These are phyloP conservation scores for Diplodus puntazzo DNA, from an alignment of 2,797 vertebrate species.

Conservation along the genomic window DNA sequence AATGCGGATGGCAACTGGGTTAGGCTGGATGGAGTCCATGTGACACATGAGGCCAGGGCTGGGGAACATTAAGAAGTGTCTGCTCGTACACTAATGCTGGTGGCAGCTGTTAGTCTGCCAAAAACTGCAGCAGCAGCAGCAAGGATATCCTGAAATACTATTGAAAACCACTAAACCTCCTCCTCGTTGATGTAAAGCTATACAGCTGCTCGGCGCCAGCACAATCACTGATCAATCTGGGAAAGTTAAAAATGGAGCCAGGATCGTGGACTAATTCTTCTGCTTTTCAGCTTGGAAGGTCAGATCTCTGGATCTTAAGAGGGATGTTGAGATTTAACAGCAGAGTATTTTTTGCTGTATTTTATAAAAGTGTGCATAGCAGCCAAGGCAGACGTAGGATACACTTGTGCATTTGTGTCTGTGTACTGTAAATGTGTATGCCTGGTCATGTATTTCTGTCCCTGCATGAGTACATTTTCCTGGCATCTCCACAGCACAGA, in stretches of 20 bases:
- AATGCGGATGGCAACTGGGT: slow-evolving; percentile 65
- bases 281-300: slow-evolving; percentile 75
- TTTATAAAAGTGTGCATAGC: slow-evolving; percentile 20
- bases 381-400: slow-evolving; percentile 28
- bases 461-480: slow-evolving; percentile 40
- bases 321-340: slow-evolving; percentile 13
- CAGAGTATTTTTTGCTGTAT: slow-evolving; percentile 4
- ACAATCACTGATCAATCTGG: slow-evolving; percentile 83
- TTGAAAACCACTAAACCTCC: slow-evolving; percentile 85
- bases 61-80: slow-evolving; percentile 81
- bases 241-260: slow-evolving; percentile 80
- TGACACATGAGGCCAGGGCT: slow-evolving; percentile 82
- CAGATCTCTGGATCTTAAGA: slow-evolving; percentile 51
- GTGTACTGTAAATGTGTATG: slow-evolving; percentile 20
- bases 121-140: slow-evolving; percentile 80
- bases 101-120: slow-evolving; percentile 82
- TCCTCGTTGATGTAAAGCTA: slow-evolving; percentile 80
- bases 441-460: slow-evolving; percentile 60
- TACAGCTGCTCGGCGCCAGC: slow-evolving; percentile 82
- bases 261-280: slow-evolving; percentile 69
- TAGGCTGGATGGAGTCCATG: slow-evolving; percentile 78
- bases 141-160: slow-evolving; percentile 86
- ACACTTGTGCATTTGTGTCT: slow-evolving; percentile 36
- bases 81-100: slow-evolving; percentile 79
- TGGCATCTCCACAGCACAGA: slow-evolving; percentile 52